phyloP scores from a whole-genome alignment of 2,888 invertebrate genomes.

The Rapana venosa region DNA sequence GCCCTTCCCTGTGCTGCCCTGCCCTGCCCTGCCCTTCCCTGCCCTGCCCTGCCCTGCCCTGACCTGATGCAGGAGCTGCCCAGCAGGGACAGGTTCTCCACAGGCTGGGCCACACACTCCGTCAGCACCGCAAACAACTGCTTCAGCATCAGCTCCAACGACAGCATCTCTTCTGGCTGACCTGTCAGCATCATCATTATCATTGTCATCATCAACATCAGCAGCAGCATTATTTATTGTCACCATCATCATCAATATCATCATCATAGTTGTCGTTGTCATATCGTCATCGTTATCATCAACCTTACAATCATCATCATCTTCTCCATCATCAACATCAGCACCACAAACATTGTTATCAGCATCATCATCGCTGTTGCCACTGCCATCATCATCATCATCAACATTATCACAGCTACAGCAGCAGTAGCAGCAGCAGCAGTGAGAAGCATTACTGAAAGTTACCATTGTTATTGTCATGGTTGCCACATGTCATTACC shows the following conservation, averaged over 20 bases:
- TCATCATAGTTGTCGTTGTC: not conserved
- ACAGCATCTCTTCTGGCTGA: conserved; percentile 46
- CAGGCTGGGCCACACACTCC: conserved; percentile 93
- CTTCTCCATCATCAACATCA: not conserved
- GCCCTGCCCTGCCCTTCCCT: too few relatives aligned
- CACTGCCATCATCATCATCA: not conserved
- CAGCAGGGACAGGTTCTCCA: conserved; percentile 92
- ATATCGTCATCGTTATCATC: not conserved
- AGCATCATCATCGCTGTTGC: not conserved
- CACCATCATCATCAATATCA: not conserved
- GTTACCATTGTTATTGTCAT: too few relatives aligned
- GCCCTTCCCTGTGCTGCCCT: too few relatives aligned
- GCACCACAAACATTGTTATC: conserved; percentile 43
- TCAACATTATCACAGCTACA: too few relatives aligned
- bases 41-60: not conserved
- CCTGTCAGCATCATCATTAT: conserved; percentile 48
- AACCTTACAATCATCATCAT: not conserved
- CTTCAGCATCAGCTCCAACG: conserved; percentile 87
- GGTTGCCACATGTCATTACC: not conserved
- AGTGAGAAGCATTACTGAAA: too few relatives aligned
- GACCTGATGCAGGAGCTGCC: conserved; percentile 93
- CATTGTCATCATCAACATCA: not conserved
- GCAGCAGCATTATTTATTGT: not conserved
- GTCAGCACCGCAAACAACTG: conserved; percentile 91
- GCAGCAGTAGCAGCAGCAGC: too few relatives aligned